A percentile compares a stretch with the other conserved stretches of the same genome.
These are phyloP conservation scores for Lepidochitona cinerea DNA, from an alignment of 2,888 invertebrate genomes.

Conservation along the genomic window DNA sequence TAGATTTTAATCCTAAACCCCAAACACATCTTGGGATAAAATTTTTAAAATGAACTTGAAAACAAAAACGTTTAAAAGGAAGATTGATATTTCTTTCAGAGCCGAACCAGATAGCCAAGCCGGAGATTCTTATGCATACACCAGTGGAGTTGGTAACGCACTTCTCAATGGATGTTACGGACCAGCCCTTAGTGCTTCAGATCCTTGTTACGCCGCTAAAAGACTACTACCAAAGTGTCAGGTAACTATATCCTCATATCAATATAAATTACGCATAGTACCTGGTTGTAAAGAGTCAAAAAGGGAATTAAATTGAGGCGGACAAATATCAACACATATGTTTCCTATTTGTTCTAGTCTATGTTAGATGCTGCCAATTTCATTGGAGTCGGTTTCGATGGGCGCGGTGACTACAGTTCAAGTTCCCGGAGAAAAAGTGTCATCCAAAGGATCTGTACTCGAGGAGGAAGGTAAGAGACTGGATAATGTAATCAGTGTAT, in stretches of 20 bases:
- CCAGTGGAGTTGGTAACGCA: slow-evolving; percentile 6
- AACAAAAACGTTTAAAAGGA: too few relatives aligned
- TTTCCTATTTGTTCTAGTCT: neutral
- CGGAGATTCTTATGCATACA: neutral
- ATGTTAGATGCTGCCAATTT: slow-evolving; percentile 12
- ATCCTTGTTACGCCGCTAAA: slow-evolving; percentile 10
- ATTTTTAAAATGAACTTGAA: too few relatives aligned
- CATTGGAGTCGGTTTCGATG: slow-evolving; percentile 14
- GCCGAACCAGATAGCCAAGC: neutral
- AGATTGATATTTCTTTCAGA: too few relatives aligned
- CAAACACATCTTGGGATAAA: too few relatives aligned
- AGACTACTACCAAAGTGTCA: slow-evolving; percentile 6
- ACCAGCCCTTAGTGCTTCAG: neutral
- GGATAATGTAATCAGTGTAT: too few relatives aligned
- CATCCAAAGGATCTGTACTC: slow-evolving; percentile 11
- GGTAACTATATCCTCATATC: too few relatives aligned
- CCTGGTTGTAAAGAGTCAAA: too few relatives aligned
- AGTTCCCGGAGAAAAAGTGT: slow-evolving; percentile 4
- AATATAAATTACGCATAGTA: too few relatives aligned
- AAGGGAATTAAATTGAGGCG: too few relatives aligned
- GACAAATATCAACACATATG: too few relatives aligned
- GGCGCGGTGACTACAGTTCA: slow-evolving; percentile 12
- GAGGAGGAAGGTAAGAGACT: neutral
- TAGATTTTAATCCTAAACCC: too few relatives aligned
- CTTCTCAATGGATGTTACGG: slow-evolving; percentile 13